These are phyloP conservation scores for Rhyacichthys aspro DNA, from an alignment of 2,797 vertebrate species.

Conservation along the genomic window DNA sequence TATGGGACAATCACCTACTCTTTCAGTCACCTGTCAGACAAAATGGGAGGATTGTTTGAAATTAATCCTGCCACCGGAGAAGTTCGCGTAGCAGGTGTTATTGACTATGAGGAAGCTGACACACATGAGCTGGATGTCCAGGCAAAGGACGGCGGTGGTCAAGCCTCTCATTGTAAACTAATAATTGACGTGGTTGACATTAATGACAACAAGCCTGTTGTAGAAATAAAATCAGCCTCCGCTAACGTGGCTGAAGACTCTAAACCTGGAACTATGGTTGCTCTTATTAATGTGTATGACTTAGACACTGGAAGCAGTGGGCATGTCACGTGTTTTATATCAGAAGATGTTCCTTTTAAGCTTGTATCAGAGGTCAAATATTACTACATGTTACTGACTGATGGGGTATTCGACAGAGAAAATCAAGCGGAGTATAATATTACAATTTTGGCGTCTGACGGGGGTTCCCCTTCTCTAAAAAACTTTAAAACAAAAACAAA, in stretches of 20 bases:
- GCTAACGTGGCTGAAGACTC: constrained; percentile 73
- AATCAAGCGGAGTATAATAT: constrained; percentile 68
- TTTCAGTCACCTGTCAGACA: constrained; percentile 76
- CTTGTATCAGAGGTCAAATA: constrained; percentile 79
- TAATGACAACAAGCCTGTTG: constrained; percentile 83
- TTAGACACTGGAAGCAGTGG: constrained; percentile 79
- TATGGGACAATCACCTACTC: constrained; percentile 79
- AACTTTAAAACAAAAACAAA: constrained; percentile 60
- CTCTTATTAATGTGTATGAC: constrained; percentile 82
- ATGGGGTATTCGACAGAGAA: constrained; percentile 71
- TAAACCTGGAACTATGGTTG: constrained; percentile 79
- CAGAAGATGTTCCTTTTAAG: constrained; percentile 76
- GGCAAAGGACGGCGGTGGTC: constrained; percentile 79
- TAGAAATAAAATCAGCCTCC: constrained; percentile 76
- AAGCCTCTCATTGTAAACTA: constrained; percentile 79
- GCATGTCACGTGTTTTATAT: constrained; percentile 72
- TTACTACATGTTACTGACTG: constrained; percentile 81
- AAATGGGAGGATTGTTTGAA: constrained; percentile 68
- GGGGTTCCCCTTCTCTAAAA: constrained; percentile 67
- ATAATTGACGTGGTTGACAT: constrained; percentile 78
- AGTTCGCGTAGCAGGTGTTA: constrained; percentile 65
- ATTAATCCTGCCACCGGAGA: constrained; percentile 74
- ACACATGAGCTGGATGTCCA: constrained; percentile 80
- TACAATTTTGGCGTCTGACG: constrained; percentile 69
- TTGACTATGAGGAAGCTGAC: constrained; percentile 80